Conservation (phyloP, 2,797 vertebrate genomes). For the Choloepus didactylus region DNA sequence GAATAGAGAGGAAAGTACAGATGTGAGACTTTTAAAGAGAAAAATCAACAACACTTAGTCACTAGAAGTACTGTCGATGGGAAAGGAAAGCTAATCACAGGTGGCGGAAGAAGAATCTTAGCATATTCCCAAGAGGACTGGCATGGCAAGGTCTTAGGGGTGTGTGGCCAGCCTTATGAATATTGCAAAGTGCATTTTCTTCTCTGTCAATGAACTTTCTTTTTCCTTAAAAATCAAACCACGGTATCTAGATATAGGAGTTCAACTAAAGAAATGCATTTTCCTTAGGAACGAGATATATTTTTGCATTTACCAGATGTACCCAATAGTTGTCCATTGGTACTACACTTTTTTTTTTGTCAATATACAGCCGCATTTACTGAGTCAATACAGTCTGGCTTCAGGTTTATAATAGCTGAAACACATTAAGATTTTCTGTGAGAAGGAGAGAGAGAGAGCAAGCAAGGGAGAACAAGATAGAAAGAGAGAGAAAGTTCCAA, state of each 20-base stretch:
- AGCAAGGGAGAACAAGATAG: too few species aligned
- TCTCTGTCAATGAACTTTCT: not conserved
- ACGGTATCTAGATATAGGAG: slow-evolving; percentile 27
- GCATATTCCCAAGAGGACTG: not conserved
- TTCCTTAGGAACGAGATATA: not conserved
- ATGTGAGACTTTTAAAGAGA: not conserved
- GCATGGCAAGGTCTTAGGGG: not conserved
- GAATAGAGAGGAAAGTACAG: not conserved
- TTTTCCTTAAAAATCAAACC: slow-evolving; percentile 20
- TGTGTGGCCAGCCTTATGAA: not conserved
- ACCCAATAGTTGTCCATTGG: not conserved
- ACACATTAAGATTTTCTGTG: not conserved
- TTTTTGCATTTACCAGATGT: not conserved
- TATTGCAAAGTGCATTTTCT: not conserved
- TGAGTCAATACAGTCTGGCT: not conserved
- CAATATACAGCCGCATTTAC: not conserved
- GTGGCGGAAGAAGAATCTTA: not conserved
- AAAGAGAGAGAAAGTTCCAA: not conserved
- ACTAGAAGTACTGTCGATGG: not conserved
- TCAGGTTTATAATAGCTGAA: not conserved
- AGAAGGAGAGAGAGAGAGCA: too few species aligned
- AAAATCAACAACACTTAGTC: not conserved
- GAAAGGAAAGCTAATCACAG: not conserved
- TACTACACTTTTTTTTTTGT: not conserved
- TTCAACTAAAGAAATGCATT: slow-evolving; percentile 30